phyloP scores from a whole-genome alignment of 2,113 vertebrate genomes.

The Lynx canadensis region DNA sequence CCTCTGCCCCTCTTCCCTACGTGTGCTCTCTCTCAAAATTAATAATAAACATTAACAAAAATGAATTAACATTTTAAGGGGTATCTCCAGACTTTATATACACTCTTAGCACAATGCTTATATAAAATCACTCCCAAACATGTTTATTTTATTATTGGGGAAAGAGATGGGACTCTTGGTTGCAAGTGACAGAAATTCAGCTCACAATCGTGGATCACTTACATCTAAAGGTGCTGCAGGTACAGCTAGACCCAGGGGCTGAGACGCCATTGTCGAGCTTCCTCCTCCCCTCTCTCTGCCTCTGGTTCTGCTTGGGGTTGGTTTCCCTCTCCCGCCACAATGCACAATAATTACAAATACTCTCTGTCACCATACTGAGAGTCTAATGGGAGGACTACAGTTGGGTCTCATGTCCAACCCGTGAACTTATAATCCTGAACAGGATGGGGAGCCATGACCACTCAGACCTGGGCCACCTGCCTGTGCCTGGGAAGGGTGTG shows the following conservation, averaged over 20 bases:
- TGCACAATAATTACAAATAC: not conserved
- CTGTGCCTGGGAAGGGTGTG: fast-evolving
- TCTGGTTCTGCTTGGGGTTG: not conserved
- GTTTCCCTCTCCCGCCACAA: not conserved
- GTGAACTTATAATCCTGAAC: not conserved
- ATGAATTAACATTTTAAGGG: not conserved
- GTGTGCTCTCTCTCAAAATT: no score
- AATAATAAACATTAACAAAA: no score
- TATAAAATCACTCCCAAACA: not conserved
- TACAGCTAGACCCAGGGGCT: not conserved
- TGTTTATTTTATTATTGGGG: not conserved
- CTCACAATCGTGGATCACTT: not conserved
- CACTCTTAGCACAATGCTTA: not conserved
- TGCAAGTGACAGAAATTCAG: not conserved
- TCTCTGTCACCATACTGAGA: not conserved
- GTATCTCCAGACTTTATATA: not conserved
- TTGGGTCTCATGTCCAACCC: not conserved
- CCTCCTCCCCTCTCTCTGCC: not conserved
- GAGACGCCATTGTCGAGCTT: not conserved
- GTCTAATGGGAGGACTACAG: not conserved
- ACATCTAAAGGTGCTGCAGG: not conserved
- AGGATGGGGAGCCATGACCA: not conserved
- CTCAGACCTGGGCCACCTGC: not conserved
- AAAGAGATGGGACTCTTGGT: not conserved
- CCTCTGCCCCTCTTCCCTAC: no score